A percentile compares a stretch with the other conserved stretches of the same genome.
Evolutionary conservation across 2,113 vertebrate species (phyloP).

Genomic region (Mormyrus lacerda): DNA sequence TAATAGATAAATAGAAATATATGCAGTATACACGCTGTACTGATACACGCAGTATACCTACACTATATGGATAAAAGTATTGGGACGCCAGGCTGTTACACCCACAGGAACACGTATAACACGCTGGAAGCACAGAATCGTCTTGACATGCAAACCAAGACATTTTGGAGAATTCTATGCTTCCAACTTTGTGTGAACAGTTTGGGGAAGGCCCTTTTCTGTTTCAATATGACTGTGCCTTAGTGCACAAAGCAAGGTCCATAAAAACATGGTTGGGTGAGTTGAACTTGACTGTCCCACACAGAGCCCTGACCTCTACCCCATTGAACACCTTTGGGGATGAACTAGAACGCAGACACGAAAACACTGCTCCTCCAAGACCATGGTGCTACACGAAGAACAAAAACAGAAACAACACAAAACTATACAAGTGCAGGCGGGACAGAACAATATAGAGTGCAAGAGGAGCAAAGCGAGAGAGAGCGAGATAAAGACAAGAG

Average conservation of each 20-base stretch:
- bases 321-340: not conserved
- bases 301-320: not conserved
- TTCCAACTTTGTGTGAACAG: no score
- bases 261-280: not conserved
- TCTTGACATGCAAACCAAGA: not conserved
- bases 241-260: no score
- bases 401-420: no score
- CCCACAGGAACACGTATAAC: not conserved
- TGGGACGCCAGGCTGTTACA: not conserved
- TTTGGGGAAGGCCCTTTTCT: no score
- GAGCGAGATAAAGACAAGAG: no score
- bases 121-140: not conserved
- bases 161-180: not conserved
- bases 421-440: not conserved
- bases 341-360: not conserved
- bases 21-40: not conserved
- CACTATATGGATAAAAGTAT: not conserved
- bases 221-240: no score
- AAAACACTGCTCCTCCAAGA: no score
- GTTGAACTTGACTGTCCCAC: not conserved
- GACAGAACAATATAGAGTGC: no score
- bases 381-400: no score
- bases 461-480: no score
- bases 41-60: not conserved
- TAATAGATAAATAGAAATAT: not conserved